Evolutionary conservation across 2,888 invertebrate species (phyloP), one percentile per base, ranked within the genome.

Genomic region (Heterodera filipjevi): DNA sequence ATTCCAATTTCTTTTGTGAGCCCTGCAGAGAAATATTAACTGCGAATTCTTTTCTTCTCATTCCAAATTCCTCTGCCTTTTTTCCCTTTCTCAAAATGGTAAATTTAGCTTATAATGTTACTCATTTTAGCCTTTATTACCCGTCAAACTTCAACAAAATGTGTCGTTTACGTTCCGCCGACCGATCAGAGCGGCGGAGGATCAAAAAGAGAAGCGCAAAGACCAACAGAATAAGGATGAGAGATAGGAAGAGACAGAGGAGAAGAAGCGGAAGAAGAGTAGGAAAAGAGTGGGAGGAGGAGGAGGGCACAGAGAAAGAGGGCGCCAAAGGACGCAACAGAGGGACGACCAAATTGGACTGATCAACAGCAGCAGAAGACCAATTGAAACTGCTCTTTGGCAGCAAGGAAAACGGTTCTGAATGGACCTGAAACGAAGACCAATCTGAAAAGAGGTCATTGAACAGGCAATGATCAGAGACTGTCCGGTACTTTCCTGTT

Each of bases 221-320:
- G 22, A 30, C 33, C n/a, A 75, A 59, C 16, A 75, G 75, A 30
- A 75, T 35, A 1, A 75, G 75, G n/a, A 59, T 75, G 27, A 75
- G 75, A 35, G 59, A n/a, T 27, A 75, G 59, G 14, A 75, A 75
- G 16, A 59, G 30, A 27, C 33, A 14, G 75, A 33, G 59, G 22
- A 75, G 22, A 30, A 75, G 53, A 22, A 75, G 59, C 35, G 46
- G 64, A 19, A 14, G 64, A 19, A 64, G 64, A 19, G 22, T 19
- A n/a, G n/a, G n/a, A 8, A 22, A 27, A 27, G n/a, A 64, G 64
- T 27, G 64, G 64, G n/a, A 64, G 2, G 27, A 64, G 64, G 64
- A 0, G 64, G 64, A 27, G 27, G 64, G 64, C n/a, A 64, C 27
- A 27, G 46, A 32, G 72, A 72, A 19, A 44, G 14, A 19, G 44